Percentiles rank a stretch among this genome's conserved stretches.
These are phyloP conservation scores for Sphenopsis melanotis DNA, from an alignment of 2,797 vertebrate species.

Conservation along the genomic window DNA sequence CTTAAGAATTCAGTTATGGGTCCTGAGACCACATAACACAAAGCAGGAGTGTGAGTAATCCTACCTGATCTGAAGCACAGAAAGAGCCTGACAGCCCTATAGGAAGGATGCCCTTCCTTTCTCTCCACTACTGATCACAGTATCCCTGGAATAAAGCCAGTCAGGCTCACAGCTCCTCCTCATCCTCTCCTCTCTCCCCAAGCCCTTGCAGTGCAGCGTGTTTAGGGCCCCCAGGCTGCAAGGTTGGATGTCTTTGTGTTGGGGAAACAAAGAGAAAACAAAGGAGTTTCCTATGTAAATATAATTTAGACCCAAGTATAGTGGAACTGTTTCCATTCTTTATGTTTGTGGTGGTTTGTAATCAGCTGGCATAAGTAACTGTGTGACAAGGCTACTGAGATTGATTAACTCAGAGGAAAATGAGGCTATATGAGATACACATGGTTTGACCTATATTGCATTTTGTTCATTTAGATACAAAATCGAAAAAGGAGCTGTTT, in stretches of 20 bases:
- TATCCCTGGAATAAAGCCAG: not conserved
- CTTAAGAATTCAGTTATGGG: not conserved
- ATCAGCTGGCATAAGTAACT: not conserved
- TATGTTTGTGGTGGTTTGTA: not conserved
- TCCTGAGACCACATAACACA: not conserved
- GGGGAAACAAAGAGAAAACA: not conserved
- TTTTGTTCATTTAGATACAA: not conserved
- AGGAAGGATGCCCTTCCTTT: not conserved
- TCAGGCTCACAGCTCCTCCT: not conserved
- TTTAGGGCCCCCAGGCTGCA: not conserved
- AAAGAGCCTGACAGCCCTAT: not conserved
- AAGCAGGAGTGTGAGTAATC: not conserved
- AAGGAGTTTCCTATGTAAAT: not conserved
- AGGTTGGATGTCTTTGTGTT: rapidly evolving
- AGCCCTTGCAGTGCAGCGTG: rapidly evolving
- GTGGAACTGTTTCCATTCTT: not conserved
- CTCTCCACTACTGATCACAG: not conserved
- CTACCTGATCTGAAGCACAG: not conserved
- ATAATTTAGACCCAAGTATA: not conserved
- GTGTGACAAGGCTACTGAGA: not conserved
- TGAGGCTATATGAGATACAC: not conserved
- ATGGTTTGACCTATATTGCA: not conserved
- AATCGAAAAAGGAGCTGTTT: not conserved
- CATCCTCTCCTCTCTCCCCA: rapidly evolving
- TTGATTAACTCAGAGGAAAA: not conserved